A percentile compares a stretch with the other conserved stretches of the same genome.
Conservation (phyloP, 2,888 invertebrate species). For the Coremacera marginata region DNA sequence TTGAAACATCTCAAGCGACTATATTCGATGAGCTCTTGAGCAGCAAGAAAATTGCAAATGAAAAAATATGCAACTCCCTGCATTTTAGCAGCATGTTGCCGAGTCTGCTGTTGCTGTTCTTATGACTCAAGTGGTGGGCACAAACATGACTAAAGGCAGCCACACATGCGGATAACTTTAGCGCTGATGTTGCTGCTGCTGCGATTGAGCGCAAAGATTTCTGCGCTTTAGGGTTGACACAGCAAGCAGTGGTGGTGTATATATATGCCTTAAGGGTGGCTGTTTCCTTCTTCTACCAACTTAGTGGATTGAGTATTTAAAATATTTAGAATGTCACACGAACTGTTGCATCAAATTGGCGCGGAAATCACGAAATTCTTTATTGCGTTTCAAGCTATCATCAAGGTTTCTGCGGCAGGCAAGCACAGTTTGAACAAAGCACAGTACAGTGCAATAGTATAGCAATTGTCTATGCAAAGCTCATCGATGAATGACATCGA, state of each 20-base stretch:
- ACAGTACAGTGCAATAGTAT: too few relatives aligned
- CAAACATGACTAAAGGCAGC: background rate
- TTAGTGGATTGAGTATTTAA: background rate
- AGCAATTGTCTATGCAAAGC: too few relatives aligned
- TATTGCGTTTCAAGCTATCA: too few relatives aligned
- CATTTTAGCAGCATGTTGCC: slow-evolving; percentile 15
- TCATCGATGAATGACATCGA: too few relatives aligned
- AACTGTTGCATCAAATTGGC: too few relatives aligned
- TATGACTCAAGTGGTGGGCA: slow-evolving; percentile 3
- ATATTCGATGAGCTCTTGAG: background rate
- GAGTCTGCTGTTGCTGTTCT: slow-evolving; percentile 5
- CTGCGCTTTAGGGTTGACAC: too few relatives aligned
- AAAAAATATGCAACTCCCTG: slow-evolving; percentile 2
- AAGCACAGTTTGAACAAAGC: too few relatives aligned
- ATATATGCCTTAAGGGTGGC: background rate
- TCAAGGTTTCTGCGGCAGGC: too few relatives aligned
- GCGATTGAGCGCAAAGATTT: background rate
- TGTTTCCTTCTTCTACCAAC: background rate
- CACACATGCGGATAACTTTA: background rate
- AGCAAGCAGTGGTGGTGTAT: background rate
- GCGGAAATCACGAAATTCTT: too few relatives aligned
- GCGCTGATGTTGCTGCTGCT: background rate
- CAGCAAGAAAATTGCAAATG: background rate
- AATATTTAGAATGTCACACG: too few relatives aligned
- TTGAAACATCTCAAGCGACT: too few relatives aligned